Base-by-base conservation (phyloP, 2,888 invertebrate species). In the Cheilosia soror region DNA sequence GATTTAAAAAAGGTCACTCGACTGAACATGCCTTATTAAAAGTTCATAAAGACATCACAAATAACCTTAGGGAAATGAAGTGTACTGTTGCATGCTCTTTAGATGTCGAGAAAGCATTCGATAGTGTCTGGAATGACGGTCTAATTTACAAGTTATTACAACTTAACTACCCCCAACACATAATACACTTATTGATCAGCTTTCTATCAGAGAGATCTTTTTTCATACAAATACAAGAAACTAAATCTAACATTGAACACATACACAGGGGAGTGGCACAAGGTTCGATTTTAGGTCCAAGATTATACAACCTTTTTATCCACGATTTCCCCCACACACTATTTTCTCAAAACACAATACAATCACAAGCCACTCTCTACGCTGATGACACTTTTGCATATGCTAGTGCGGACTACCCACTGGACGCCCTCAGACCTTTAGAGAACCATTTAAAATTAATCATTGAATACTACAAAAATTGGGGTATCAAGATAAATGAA, bases 261-360 rank as follows among this genome's bases (percentile, higher is more conserved):
- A 20, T 20, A 20, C 20, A 20, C 20, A 20, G 20, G 20, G 20
- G 20, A 20, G 20, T 20, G 20, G 20, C 20, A 20, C 78, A 86
- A 40, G 73, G 86, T 0, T 63, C 73, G 1, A 68, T 75, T 1
- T 9, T 66, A 5, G 73, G 58, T 20, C 82, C 65, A 6, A 29
- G 9, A 25, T 47, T 57, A 47, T 78, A 65, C 11, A 58, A 78
- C 29, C 2, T 71, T 2, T 49, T 78, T 29, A 5, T 78, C 4
- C 29, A 78, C n/a, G 86, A 87, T 31, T 87, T 87, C 53, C 78
- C 83, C 0, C 79, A 87, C 51, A 57, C 57, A 3, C 20, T 20
- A 20, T 20, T 20, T 20, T 20, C 20, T 20, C 20, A 20, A 20
- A 20, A 20, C 20, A 20, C 20, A 20, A 20, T 20, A 20, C 20